Base-by-base conservation (phyloP, 2,888 invertebrate genomes). In the Leptogaster cylindrica region DNA sequence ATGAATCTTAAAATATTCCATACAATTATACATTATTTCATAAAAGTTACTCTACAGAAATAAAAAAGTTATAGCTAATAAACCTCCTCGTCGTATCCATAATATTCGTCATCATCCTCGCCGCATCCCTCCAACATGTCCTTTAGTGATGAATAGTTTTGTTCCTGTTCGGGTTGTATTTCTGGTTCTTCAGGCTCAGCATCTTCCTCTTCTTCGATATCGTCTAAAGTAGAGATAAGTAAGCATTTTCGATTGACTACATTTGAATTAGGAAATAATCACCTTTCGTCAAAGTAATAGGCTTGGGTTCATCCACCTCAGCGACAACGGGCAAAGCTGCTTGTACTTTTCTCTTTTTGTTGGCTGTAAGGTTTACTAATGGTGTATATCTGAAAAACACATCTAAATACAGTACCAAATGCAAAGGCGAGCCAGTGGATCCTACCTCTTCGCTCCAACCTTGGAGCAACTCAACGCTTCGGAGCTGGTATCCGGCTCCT, bases 21-120 rank as follows among this genome's bases (percentile, higher is more conserved):
- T n/a, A n/a, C n/a, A n/a, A n/a, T n/a, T n/a, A n/a, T n/a, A n/a
- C n/a, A n/a, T n/a, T n/a, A n/a, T n/a, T n/a, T n/a, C n/a, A n/a
- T n/a, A n/a, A n/a, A n/a, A n/a, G n/a, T n/a, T n/a, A n/a, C n/a
- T n/a, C n/a, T n/a, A n/a, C n/a, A n/a, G n/a, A n/a, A n/a, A n/a
- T n/a, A n/a, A n/a, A n/a, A n/a, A n/a, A n/a, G n/a, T n/a, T n/a
- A n/a, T n/a, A n/a, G n/a, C n/a, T n/a, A n/a, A n/a, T n/a, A n/a
- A n/a, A n/a, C n/a, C n/a, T n/a, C n/a, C n/a, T 90, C 89, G 70
- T 91, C 90, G 65, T 90, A 89, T 70, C 87, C 88, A 64, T 85
- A 88, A 72, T 88, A 89, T 51, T 88, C 86, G 6, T 86, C 86
- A 25, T 88, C 87, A 10, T 87, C 86, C 16, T 86, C 86, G 14